Evolutionary conservation across 2,113 vertebrate species (phyloP).

Genomic region (Aix galericulata): DNA sequence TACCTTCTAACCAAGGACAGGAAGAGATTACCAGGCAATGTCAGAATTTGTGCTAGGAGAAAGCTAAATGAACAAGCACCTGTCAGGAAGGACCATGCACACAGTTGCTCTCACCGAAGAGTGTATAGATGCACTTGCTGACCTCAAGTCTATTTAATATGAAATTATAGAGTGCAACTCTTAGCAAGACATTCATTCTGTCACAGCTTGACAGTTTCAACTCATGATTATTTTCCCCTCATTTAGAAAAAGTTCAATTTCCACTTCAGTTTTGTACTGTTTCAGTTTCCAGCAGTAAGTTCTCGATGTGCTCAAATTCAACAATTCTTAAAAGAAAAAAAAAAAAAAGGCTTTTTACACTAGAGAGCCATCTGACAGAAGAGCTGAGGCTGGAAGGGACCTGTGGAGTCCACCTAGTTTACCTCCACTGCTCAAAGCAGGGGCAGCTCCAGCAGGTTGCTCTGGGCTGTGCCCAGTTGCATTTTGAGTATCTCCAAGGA

Average conservation of each 20-base stretch:
- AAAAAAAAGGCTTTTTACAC: background rate
- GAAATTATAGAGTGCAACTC: background rate
- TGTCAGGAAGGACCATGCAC: background rate
- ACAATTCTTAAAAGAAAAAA: background rate
- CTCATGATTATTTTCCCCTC: background rate
- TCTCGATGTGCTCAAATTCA: background rate
- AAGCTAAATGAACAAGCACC: background rate
- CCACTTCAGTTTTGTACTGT: background rate
- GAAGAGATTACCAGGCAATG: background rate
- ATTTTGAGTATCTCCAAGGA: background rate
- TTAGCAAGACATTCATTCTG: background rate
- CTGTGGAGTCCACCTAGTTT: background rate
- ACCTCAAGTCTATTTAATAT: background rate
- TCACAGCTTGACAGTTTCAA: background rate
- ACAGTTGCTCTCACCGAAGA: background rate
- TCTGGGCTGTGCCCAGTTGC: background rate
- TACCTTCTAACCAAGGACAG: background rate
- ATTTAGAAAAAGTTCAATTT: background rate
- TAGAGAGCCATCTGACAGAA: background rate
- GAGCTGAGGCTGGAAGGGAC: background rate
- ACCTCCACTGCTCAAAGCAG: rapidly evolving
- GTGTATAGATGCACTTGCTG: background rate
- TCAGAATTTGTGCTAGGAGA: background rate
- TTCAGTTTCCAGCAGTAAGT: background rate
- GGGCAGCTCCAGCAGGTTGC: background rate